Percentiles rank a stretch among this genome's conserved stretches.
These are phyloP conservation scores for Camptogramma bilineatum DNA, from an alignment of 2,888 invertebrate species.

Conservation along the genomic window DNA sequence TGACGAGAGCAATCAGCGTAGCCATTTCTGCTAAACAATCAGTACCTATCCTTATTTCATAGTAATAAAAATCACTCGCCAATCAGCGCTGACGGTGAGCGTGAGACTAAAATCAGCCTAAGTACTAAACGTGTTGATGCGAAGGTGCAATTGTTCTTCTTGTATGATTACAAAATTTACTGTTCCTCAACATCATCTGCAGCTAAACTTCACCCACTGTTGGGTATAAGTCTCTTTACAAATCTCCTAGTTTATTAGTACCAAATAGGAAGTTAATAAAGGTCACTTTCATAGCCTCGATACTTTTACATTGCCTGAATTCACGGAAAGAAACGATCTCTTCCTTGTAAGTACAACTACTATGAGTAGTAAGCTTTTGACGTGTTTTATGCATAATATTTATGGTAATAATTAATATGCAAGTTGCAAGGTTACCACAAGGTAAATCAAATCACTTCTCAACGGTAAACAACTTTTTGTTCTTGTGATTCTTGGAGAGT, in stretches of 20 bases:
- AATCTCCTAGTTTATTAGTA: background rate
- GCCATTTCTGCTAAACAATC: too few species aligned
- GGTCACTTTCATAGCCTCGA: background rate
- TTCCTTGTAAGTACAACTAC: background rate
- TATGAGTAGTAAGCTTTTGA: background rate
- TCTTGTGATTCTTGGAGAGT: conserved; percentile 3
- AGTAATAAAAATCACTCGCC: too few species aligned
- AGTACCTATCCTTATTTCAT: too few species aligned
- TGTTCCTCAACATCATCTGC: too few species aligned
- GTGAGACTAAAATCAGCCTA: too few species aligned
- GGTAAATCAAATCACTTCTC: conserved; percentile 21
- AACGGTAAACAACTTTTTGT: conserved; percentile 30
- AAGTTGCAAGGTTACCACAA: conserved; percentile 33
- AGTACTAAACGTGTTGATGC: too few species aligned
- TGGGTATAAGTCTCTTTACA: too few species aligned
- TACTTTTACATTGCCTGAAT: background rate
- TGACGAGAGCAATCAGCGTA: too few species aligned
- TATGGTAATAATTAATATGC: conserved; percentile 7
- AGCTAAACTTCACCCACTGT: too few species aligned
- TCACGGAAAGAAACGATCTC: background rate
- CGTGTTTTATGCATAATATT: background rate
- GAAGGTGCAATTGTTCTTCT: too few species aligned
- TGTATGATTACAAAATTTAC: too few species aligned
- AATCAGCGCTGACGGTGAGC: too few species aligned
- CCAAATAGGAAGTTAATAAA: background rate